Conservation (phyloP, 1,140 invertebrate species). For the Drosophila virilis region DNA sequence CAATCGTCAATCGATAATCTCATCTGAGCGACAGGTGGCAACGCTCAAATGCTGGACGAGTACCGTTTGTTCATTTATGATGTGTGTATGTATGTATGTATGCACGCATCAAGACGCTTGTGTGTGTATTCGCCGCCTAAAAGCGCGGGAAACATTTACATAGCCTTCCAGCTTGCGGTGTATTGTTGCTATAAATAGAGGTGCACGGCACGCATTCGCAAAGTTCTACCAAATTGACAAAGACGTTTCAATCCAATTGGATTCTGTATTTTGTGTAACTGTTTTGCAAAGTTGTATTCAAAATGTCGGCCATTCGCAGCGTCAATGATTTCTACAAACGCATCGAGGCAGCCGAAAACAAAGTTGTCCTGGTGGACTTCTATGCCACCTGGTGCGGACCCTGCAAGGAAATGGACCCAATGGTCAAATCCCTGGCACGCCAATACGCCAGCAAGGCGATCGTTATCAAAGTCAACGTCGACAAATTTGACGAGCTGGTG, state of each 20-base stretch:
- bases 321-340: conserved; percentile 58
- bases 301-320: conserved; percentile 3
- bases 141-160: conserved; percentile 7
- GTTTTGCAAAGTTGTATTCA: background rate
- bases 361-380: conserved; percentile 87
- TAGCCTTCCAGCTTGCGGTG: background rate
- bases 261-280: background rate
- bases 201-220: too few species aligned
- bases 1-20: background rate
- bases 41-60: background rate
- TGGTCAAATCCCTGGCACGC: conserved; percentile 42
- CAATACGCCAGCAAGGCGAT: conserved; percentile 51
- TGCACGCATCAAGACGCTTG: background rate
- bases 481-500: conserved; percentile 54
- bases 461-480: conserved; percentile 60
- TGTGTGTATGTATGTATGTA: too few species aligned
- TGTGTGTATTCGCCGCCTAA: background rate
- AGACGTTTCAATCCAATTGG: too few species aligned
- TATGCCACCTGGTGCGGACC: conserved; percentile 86
- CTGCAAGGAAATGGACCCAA: conserved; percentile 87
- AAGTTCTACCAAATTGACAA: too few species aligned
- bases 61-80: conserved; percentile 7
- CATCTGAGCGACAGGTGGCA: background rate
- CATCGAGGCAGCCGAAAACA: conserved; percentile 85
- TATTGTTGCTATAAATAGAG: conserved; percentile 3